Conservation (phyloP, 1,140 invertebrate genomes). For the Phocides pigmalion region DNA sequence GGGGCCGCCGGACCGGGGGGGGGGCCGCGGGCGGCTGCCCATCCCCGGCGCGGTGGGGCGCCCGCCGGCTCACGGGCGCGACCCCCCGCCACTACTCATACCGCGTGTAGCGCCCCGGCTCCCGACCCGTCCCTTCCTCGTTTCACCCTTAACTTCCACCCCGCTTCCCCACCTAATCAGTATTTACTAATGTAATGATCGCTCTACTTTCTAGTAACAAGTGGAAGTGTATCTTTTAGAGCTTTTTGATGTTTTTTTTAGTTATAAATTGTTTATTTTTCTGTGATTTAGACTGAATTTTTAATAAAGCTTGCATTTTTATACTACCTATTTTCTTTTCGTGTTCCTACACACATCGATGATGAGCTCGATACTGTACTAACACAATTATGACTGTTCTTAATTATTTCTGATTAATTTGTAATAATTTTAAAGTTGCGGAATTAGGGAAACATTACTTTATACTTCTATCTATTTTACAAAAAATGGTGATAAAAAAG, state of each 20-base stretch:
- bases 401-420: neutral
- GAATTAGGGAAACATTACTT: too few relatives aligned
- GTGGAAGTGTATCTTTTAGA: slow-evolving; percentile 68
- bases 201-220: slow-evolving; percentile 72
- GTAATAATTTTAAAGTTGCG: too few relatives aligned
- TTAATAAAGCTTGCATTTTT: slow-evolving; percentile 81
- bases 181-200: slow-evolving; percentile 79
- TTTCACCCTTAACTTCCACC: slow-evolving; percentile 45
- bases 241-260: slow-evolving; percentile 65
- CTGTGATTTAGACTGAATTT: slow-evolving; percentile 78
- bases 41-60: slow-evolving; percentile 90
- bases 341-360: slow-evolving; percentile 58
- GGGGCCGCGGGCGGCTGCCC: slow-evolving; percentile 92
- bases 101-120: slow-evolving; percentile 88
- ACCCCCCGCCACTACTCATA: slow-evolving; percentile 93
- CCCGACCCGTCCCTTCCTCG: slow-evolving; percentile 50
- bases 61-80: slow-evolving; percentile 91
- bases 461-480: too few relatives aligned
- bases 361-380: slow-evolving; percentile 60
- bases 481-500: too few relatives aligned
- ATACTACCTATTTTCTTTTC: slow-evolving; percentile 62
- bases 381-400: neutral
- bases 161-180: slow-evolving; percentile 64
- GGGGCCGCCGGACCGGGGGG: slow-evolving; percentile 87
- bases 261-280: slow-evolving; percentile 55